Base-by-base conservation (phyloP, 1,140 invertebrate species). In the Diuraphis noxia region DNA sequence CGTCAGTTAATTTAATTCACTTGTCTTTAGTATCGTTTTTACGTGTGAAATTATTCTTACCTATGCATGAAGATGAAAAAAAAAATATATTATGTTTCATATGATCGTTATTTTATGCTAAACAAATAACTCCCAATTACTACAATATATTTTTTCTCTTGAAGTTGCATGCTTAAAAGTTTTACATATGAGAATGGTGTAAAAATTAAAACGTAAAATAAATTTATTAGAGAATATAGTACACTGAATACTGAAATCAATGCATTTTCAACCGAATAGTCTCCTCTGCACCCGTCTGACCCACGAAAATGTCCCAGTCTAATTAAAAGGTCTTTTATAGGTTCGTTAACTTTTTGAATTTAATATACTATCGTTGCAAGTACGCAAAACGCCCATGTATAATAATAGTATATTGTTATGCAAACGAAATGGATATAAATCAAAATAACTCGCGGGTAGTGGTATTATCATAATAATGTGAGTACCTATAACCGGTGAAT, bases 351-450 rank as follows among this genome's bases (percentile, higher is more conserved):
- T n/a, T 63, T 63, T 63, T 10, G 56, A 30, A 63, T n/a, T 63
- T 17, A 17, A 63, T n/a, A 63, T 63, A 63, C 56, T 13, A 0
- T n/a, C 56, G 13, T 63, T 63, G 7, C 7, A n/a, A 30, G 56
- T n/a, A 63, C 25, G 40, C 25, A 41, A 25, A 25, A 40, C 38
- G 9, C 25, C 1, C 19, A 41, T 40, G n/a, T 82, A 81, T 40
- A 40, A 81, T 81, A 81, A 25, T 81, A 79, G 25, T 81, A 40
- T 82, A 82, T 82, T 82, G 40, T 82, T 82, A 41, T 38, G 38
- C 81, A 41, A 38, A 81, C 56, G 30, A 63, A 63, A 63, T 63
- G 56, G 30, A 63, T 17, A 63, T 63, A 63, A 38, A 81, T 81
- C 36, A 40, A 38, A 81, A 79, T 79, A 79, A n/a, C 30, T 79